Base-by-base conservation (phyloP, 2,888 invertebrate species). In the Chymomyza amoena region DNA sequence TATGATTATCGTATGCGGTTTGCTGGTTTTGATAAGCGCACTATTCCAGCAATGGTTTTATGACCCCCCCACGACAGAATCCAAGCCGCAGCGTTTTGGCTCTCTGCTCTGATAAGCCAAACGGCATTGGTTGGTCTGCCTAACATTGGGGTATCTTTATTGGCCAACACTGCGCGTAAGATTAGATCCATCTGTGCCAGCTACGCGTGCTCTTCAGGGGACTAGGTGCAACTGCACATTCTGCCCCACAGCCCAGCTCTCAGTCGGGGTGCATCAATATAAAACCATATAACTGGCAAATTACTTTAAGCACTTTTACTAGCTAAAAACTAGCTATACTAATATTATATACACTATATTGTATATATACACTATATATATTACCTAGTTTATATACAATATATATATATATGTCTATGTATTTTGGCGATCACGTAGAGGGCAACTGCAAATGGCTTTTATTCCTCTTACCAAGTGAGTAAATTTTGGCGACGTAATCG, bases 41-140 rank as follows among this genome's bases (percentile, higher is more conserved):
- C 39, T 45, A 45, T 45, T 13, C 39, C 39, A 13, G 13, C 39
- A 45, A 45, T 45, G 39, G 39, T 45, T 45, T 45, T 45, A 45
- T 45, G 39, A 13, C 39, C 13, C 13, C 39, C 39, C 39, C 39
- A 45, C 4, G 39, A 13, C 13, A 13, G 39, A 45, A 13, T 45
- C 39, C 7, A 18, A 64, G 16, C 64, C 25, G 54, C 56, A 54
- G 56, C 64, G 13, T 64, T 64, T 64, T 25, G 64, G 56, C 64
- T 36, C 56, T 64, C 52, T 36, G 36, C 36, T 36, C 7, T 9
- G 39, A 45, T 45, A 45, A 45, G 39, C 13, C 13, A 10, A 13
- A 13, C 13, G 13, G 13, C 13, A 45, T 45, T 45, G 39, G 39
- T 45, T 45, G 39, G 39, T 45, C 39, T 45, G 39, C 3, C 36